phyloP scores from a whole-genome alignment of 2,797 vertebrate genomes.

The Lacerta agilis region DNA sequence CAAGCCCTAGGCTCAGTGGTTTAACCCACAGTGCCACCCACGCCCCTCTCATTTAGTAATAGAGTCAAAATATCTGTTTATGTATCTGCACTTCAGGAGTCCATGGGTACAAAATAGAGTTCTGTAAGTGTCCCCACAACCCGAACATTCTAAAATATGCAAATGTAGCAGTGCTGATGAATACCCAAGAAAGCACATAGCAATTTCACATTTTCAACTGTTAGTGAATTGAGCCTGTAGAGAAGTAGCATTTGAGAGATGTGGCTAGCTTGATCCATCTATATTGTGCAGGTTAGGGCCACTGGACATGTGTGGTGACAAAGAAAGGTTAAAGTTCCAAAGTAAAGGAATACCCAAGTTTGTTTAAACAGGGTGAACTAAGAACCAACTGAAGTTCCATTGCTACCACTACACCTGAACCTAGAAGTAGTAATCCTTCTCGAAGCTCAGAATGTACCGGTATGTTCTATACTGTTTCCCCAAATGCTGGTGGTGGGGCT shows the following conservation, averaged over 20 bases:
- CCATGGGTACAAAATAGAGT: not conserved
- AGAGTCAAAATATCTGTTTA: not conserved
- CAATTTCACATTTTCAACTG: not conserved
- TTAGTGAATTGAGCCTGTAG: not conserved
- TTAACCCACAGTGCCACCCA: no score
- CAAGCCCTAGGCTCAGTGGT: no score
- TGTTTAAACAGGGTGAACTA: not conserved
- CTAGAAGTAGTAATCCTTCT: not conserved
- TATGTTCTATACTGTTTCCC: no score
- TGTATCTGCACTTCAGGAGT: not conserved
- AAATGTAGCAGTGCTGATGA: not conserved
- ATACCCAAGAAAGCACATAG: not conserved
- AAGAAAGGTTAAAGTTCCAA: not conserved
- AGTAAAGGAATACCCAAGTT: not conserved
- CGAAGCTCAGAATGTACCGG: not conserved
- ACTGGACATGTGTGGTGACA: not conserved
- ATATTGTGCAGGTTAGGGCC: not conserved
- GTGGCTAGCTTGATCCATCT: not conserved
- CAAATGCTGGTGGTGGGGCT: no score
- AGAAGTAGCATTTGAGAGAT: not conserved
- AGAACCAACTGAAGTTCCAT: not conserved
- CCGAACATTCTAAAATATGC: not conserved
- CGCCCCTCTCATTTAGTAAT: not conserved
- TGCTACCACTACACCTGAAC: not conserved
- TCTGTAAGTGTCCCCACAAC: not conserved